These are phyloP conservation scores for Trachelipus rathkii DNA, from an alignment of 1,140 invertebrate genomes.

Conservation along the genomic window DNA sequence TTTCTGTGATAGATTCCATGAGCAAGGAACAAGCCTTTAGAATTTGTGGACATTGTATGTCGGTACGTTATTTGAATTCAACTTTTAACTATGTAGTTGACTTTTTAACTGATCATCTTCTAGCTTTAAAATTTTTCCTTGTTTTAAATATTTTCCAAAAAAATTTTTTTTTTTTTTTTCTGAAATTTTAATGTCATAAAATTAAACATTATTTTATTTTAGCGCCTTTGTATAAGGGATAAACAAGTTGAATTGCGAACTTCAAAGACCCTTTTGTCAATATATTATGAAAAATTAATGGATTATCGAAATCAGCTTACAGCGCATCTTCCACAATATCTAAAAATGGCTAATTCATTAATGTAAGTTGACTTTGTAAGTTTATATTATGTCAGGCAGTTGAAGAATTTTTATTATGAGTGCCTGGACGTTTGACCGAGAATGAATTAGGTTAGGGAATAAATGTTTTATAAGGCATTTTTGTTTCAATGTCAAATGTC, in stretches of 20 bases:
- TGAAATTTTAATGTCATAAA: no score
- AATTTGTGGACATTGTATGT: slow-evolving; percentile 75
- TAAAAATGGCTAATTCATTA: slow-evolving; percentile 72
- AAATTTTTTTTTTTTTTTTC: no score
- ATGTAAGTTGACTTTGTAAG: slow-evolving; percentile 53
- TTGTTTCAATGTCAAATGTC: no score
- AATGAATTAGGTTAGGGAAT: no score
- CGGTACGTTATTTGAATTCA: slow-evolving; percentile 46
- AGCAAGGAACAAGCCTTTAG: slow-evolving; percentile 65
- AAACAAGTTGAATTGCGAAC: slow-evolving; percentile 73
- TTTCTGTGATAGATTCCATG: slow-evolving; percentile 54
- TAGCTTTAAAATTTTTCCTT: no score
- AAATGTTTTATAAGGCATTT: no score
- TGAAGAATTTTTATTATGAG: slow-evolving; percentile 28
- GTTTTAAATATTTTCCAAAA: no score
- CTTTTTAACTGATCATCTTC: no score
- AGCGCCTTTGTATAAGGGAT: slow-evolving; percentile 55
- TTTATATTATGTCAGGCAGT: slow-evolving; percentile 32
- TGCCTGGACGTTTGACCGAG: no score
- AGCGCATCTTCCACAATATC: slow-evolving; percentile 72
- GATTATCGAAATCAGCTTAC: slow-evolving; percentile 70
- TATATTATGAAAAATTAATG: slow-evolving; percentile 76
- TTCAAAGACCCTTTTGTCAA: slow-evolving; percentile 69
- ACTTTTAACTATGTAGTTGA: no score
- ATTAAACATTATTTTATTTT: no score